Evolutionary conservation across 2,797 vertebrate genomes (phyloP).

Genomic region (Chaenodraco wilsoni): DNA sequence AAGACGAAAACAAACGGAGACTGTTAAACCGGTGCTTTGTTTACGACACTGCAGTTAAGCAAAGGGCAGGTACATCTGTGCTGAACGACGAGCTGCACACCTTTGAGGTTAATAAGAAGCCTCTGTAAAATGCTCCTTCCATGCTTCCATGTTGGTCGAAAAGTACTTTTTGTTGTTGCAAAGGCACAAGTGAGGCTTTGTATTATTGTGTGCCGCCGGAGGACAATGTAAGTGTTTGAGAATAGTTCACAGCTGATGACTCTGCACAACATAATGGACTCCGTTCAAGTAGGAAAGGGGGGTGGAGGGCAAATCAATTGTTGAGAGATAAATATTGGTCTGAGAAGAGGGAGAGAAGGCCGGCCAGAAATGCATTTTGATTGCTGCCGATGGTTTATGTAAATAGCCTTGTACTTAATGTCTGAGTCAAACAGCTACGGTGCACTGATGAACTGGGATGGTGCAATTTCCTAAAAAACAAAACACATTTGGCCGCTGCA

Average conservation of each 20-base stretch:
- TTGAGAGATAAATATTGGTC: slow-evolving; percentile 63
- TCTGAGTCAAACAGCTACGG: slow-evolving; percentile 31
- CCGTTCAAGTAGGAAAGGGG: slow-evolving; percentile 50
- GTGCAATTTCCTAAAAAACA: not conserved
- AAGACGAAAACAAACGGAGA: slow-evolving; percentile 6
- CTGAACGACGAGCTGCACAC: not conserved
- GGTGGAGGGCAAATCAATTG: slow-evolving; percentile 68
- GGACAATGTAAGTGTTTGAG: slow-evolving; percentile 15
- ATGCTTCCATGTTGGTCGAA: not conserved
- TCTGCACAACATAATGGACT: slow-evolving; percentile 76
- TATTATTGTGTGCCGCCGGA: slow-evolving; percentile 5
- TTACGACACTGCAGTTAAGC: slow-evolving; percentile 32
- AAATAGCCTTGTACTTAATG: slow-evolving; percentile 30
- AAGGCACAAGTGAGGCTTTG: not conserved
- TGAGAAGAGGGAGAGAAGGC: slow-evolving; percentile 39
- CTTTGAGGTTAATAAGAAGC: not conserved
- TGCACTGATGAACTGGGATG: slow-evolving; percentile 6
- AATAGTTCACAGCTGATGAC: slow-evolving; percentile 70
- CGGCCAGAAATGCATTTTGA: slow-evolving; percentile 51
- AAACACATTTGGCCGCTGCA: not conserved
- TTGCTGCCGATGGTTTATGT: slow-evolving; percentile 22
- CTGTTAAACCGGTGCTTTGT: slow-evolving; percentile 34
- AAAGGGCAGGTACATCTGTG: slow-evolving; percentile 1
- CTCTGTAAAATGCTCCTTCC: not conserved
- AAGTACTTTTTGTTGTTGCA: not conserved